Evolutionary conservation across 2,888 invertebrate genomes (phyloP).

Genomic region (Drosophila hamatofila): DNA sequence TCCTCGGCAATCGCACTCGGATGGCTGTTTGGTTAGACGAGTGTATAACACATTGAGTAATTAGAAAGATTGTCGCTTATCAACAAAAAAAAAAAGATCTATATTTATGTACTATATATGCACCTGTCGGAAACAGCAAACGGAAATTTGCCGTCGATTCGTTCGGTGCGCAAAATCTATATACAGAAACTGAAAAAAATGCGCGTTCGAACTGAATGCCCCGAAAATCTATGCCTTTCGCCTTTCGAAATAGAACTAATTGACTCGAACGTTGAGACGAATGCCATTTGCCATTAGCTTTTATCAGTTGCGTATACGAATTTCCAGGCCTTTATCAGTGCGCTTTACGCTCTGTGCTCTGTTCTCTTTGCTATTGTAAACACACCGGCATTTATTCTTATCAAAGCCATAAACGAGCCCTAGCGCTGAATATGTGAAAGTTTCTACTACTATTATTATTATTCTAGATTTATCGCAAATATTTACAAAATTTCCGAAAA

Average conservation of each 20-base stretch:
- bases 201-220: not conserved
- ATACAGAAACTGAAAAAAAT: not conserved
- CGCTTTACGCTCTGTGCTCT: slow-evolving; percentile 7
- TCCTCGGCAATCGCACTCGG: slow-evolving; percentile 83
- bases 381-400: slow-evolving; percentile 71
- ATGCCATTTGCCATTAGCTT: slow-evolving; percentile 49
- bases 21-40: slow-evolving; percentile 17
- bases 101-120: slow-evolving; percentile 4
- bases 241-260: slow-evolving; percentile 62
- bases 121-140: slow-evolving; percentile 54
- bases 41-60: slow-evolving; percentile 48
- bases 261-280: slow-evolving; percentile 33
- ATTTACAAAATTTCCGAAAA: slow-evolving; percentile 10
- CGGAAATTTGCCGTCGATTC: slow-evolving; percentile 42
- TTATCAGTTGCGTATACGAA: slow-evolving; percentile 57
- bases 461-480: slow-evolving; percentile 18
- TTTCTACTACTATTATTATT: slow-evolving; percentile 10
- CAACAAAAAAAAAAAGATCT: not conserved
- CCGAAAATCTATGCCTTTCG: slow-evolving; percentile 55
- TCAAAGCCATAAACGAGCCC: slow-evolving; percentile 33
- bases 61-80: slow-evolving; percentile 64
- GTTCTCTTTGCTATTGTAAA: slow-evolving; percentile 48
- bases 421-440: slow-evolving; percentile 31
- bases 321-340: slow-evolving; percentile 50
- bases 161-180: slow-evolving; percentile 23